Conservation (phyloP, 1,140 invertebrate genomes). For the Heliconius hewitsoni region DNA sequence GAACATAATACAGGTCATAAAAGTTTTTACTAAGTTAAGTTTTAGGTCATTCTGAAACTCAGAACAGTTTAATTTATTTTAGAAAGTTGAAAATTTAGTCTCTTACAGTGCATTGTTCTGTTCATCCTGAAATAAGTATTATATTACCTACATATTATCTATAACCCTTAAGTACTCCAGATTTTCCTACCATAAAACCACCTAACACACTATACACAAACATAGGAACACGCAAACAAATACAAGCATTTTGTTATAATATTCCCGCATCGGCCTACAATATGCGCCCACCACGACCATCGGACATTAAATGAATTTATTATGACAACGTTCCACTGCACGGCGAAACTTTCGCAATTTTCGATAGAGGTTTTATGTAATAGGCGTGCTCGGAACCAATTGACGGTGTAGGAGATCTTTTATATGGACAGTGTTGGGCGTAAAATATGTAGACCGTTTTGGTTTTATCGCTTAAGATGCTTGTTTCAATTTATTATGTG, state of each 20-base stretch:
- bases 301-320: slow-evolving; percentile 70
- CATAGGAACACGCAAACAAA: background rate
- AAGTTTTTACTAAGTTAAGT: too few relatives aligned
- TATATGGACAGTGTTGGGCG: slow-evolving; percentile 9
- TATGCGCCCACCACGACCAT: slow-evolving; percentile 9
- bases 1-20: too few relatives aligned
- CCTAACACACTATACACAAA: background rate
- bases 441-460: background rate
- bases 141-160: background rate
- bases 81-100: too few relatives aligned
- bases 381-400: slow-evolving; percentile 38
- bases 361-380: slow-evolving; percentile 55
- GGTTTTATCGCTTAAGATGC: background rate
- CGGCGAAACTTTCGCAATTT: slow-evolving; percentile 63
- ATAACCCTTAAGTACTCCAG: background rate
- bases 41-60: too few relatives aligned
- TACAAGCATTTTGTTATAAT: background rate
- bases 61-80: too few relatives aligned
- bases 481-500: background rate
- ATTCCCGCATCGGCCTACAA: slow-evolving; percentile 5
- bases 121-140: background rate
- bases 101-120: background rate
- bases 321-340: slow-evolving; percentile 46
- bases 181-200: background rate
- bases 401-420: slow-evolving; percentile 28